Conservation (phyloP, 2,113 vertebrate genomes). For the Cephalophus harveyi region DNA sequence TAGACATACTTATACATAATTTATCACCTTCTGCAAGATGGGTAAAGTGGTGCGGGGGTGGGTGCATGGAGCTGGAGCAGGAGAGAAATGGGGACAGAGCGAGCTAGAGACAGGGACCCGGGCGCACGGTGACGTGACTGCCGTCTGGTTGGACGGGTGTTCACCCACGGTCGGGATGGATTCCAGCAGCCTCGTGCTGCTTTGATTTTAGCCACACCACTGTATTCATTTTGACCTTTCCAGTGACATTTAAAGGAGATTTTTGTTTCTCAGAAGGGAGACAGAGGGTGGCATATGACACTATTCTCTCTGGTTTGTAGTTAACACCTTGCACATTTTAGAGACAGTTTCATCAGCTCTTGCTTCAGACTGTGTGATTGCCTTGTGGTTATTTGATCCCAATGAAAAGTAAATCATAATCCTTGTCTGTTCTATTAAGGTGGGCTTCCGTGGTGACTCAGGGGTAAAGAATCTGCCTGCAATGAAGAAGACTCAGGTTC, state of each 20-base stretch:
- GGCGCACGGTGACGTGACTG: rapidly evolving
- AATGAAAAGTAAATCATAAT: background rate
- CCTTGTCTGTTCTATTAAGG: background rate
- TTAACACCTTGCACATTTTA: background rate
- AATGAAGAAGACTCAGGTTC: background rate
- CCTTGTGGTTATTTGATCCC: background rate
- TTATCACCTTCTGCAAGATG: background rate
- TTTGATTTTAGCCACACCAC: background rate
- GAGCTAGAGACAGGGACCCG: rapidly evolving
- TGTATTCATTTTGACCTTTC: background rate
- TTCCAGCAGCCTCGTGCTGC: background rate
- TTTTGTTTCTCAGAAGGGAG: background rate
- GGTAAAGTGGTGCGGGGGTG: background rate
- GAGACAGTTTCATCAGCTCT: background rate
- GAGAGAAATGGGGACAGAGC: background rate
- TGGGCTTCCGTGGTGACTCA: background rate
- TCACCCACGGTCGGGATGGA: background rate
- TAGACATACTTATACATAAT: background rate
- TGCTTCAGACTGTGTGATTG: background rate
- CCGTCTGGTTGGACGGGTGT: rapidly evolving
- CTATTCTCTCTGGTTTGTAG: background rate
- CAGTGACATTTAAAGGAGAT: background rate
- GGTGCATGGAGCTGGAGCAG: background rate
- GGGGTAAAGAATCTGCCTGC: background rate
- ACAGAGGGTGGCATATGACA: background rate